Evolutionary conservation across 2,797 vertebrate species (phyloP).

Genomic region (Ataeniobius toweri): DNA sequence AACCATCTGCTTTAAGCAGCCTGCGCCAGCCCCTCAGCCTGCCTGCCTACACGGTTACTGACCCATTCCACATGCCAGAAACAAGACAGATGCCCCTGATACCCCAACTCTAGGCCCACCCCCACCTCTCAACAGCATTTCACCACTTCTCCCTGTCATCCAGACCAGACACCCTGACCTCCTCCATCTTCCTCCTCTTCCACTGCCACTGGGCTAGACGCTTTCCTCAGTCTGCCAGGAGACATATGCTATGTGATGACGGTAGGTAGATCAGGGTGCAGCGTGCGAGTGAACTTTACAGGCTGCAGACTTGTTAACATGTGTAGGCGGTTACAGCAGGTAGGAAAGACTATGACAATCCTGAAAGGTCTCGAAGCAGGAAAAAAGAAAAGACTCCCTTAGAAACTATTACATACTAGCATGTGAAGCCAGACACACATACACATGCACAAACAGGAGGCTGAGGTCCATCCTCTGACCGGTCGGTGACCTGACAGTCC

Average conservation of each 20-base stretch:
- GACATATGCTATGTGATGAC: conserved; percentile 53
- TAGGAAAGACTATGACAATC: neutral
- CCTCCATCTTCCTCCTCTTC: conserved; percentile 55
- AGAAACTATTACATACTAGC: neutral
- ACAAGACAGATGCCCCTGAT: conserved; percentile 74
- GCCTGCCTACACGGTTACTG: conserved; percentile 58
- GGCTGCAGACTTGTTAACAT: conserved; percentile 20
- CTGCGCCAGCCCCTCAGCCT: conserved; percentile 53
- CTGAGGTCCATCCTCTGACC: conserved; percentile 80
- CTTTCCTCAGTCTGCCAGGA: conserved; percentile 30
- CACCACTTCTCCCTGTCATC: conserved; percentile 44
- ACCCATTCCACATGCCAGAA: conserved; percentile 73
- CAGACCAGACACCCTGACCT: conserved; percentile 53
- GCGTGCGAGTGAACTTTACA: conserved; percentile 43
- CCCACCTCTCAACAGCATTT: conserved; percentile 43
- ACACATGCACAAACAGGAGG: conserved; percentile 55
- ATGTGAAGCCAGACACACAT: conserved; percentile 3
- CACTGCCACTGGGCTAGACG: conserved; percentile 29
- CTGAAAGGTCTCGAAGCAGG: neutral
- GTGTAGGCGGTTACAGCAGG: neutral
- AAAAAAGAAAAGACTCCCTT: neutral
- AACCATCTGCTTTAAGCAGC: conserved; percentile 69
- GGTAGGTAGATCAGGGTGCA: conserved; percentile 13
- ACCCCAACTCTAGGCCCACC: conserved; percentile 41
- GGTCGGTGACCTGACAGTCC: conserved; percentile 77